Evolutionary conservation across 2,113 vertebrate species (phyloP), one percentile per base, ranked within the genome.

Genomic region (Pygoscelis antarcticus): DNA sequence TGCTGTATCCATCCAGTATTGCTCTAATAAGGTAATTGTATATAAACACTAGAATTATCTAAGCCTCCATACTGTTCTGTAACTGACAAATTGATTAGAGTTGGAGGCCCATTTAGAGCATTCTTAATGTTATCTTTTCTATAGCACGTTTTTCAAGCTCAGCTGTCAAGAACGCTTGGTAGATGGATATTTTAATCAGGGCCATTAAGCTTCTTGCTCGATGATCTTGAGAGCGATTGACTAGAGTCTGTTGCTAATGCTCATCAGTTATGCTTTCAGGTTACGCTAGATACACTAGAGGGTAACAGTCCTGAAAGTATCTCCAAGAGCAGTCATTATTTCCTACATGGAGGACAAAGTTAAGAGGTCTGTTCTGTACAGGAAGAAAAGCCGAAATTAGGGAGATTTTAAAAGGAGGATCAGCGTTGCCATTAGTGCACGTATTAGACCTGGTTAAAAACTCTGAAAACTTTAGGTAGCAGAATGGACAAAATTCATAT

Each of bases 401-500:
- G 12, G 25, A 64, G 13, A 46, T 58, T 87, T 86, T 57, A 76
- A 65, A n/a, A 17, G 34, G 49, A 87, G 49, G 26, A 52, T 69
- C 10, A 47, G 6, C 21, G 34, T 44, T 17, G 52, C 13, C 15
- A 23, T 40, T 47, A 51, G 16, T 46, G 30, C 2, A 25, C 4
- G 3, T 26, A 26, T 49, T 54, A 46, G 13, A 47, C 9, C 1
- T 44, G 9, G 8, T 69, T 65, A 93, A 46, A 91, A 89, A 10
- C 11, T 58, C 36, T 26, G 16, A 32, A 16, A 34, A 0, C 3
- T 61, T 70, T 32, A 42, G 1, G 1, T 26, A 47, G 6, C 9
- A 76, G 16, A 78, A 75, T 49, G 9, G 10, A 55, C 3, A 52
- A 30, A 71, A 52, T 13, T n/a, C 36, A 1, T 38, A 14, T 23